Evolutionary conservation across 1,140 invertebrate species (phyloP).

Genomic region (Lepidurus apus): DNA sequence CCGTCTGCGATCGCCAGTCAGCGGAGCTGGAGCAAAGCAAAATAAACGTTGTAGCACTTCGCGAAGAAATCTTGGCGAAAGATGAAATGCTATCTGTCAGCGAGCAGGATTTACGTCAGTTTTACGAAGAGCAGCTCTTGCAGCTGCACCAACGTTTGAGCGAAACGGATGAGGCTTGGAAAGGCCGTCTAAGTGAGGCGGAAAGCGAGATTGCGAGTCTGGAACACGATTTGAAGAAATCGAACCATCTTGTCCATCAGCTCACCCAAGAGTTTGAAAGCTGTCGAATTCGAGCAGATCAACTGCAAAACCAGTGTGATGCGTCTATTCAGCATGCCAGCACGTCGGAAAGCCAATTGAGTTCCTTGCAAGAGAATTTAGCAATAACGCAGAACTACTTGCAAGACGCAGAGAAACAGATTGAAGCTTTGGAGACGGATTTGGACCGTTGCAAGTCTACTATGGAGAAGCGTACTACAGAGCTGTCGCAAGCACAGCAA

Average conservation of each 20-base stretch:
- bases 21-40: constrained; percentile 2
- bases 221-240: constrained; percentile 7
- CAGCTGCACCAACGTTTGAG: not conserved
- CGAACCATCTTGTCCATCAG: not conserved
- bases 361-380: constrained; percentile 24
- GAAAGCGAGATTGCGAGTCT: not conserved
- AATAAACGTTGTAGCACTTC: not conserved
- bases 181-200: not conserved
- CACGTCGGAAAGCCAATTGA: not conserved
- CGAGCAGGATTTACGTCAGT: not conserved
- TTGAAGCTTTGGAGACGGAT: constrained; percentile 22
- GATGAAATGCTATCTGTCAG: not conserved
- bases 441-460: not conserved
- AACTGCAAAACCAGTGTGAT: not conserved
- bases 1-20: not conserved
- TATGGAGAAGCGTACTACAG: not conserved
- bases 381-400: constrained; percentile 3
- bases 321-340: not conserved
- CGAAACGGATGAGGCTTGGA: not conserved
- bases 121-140: not conserved
- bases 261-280: not conserved
- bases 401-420: constrained; percentile 10
- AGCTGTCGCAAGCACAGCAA: not conserved
- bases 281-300: not conserved
- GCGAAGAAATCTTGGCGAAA: not conserved